These are phyloP conservation scores for Salarias fasciatus DNA, from an alignment of 2,797 vertebrate species.

Conservation along the genomic window DNA sequence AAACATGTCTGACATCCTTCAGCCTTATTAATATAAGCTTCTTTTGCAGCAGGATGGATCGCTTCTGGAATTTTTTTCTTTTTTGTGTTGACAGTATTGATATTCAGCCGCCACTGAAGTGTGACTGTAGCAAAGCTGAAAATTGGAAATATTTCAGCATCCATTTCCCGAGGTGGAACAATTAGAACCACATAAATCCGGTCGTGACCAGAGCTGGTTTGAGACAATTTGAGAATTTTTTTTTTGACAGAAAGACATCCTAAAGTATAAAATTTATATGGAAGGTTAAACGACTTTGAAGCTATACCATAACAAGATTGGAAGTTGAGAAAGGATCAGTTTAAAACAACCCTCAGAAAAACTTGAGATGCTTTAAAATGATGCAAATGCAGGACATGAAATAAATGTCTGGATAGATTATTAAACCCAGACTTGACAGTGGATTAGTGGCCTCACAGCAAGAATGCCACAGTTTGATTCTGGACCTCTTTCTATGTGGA, in stretches of 20 bases:
- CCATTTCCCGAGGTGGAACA: conserved; percentile 21
- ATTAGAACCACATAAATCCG: conserved; percentile 15
- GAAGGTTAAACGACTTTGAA: conserved; percentile 6
- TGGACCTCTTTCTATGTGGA: too few species aligned
- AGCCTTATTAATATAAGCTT: conserved; percentile 12
- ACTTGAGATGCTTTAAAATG: neutral
- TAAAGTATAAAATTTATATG: conserved; percentile 2
- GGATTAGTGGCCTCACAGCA: too few species aligned
- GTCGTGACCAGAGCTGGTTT: conserved; percentile 4
- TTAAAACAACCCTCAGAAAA: neutral
- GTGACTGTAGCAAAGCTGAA: conserved; percentile 1
- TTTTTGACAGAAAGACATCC: neutral
- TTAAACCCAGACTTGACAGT: too few species aligned
- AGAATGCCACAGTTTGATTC: too few species aligned
- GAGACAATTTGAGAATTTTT: conserved; percentile 1
- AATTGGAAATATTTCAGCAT: conserved; percentile 1
- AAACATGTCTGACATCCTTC: neutral
- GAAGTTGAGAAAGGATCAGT: neutral
- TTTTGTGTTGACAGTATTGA: neutral
- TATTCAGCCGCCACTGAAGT: conserved; percentile 6
- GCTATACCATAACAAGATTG: neutral
- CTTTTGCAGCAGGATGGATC: neutral
- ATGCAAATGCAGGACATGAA: neutral
- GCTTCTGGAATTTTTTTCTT: neutral
- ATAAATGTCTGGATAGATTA: too few species aligned